Evolutionary conservation across 2,888 invertebrate species (phyloP), one percentile per base, ranked within the genome.

Genomic region (Eledona agricola): DNA sequence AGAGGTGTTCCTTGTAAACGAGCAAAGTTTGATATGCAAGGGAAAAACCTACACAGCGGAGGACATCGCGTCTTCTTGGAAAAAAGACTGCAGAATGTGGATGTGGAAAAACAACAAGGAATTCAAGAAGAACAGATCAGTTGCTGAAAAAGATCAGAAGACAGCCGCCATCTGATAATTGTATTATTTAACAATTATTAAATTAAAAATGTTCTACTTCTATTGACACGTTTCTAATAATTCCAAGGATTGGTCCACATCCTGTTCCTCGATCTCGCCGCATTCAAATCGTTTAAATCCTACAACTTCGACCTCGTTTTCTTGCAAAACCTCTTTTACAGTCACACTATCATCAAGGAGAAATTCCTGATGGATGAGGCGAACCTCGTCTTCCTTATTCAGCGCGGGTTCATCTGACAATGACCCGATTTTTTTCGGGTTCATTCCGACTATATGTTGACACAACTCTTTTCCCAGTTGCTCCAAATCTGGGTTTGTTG

Each of bases 391-490:
- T 63, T 92, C 90, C 31, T 81, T 72, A 63, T 86, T 83, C 57
- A 80, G 77, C 0, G 79, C 73, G 3, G 87, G 87, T 60, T 83
- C 75, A 68, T 90, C 89, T 2, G 66, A 64, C 34, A 73, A 76
- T 26, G 61, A 60, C 0, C 93, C 93, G 53, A 93, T 82, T 77
- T 86, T 89, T 20, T 69, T 73, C 0, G 94, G 94, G 64, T 89
- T 88, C 83, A 93, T 87, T 16, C 93, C 95, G 11, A 97, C 92
- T 65, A 97, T 86, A 70, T 97, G 97, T 72, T 96, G 96, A 71
- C 95, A 94, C 3, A 97, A 74, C 67, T 91, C 87, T 62, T 84
- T 83, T 9, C 89, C 89, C 4, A 90, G 68, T 31, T 78, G 70
- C 15, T 77, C 67, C 3, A 78, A 57, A 7, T 75, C 54, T n/a